Base-by-base conservation (phyloP, 2,113 vertebrate genomes). In the Camelus dromedarius region DNA sequence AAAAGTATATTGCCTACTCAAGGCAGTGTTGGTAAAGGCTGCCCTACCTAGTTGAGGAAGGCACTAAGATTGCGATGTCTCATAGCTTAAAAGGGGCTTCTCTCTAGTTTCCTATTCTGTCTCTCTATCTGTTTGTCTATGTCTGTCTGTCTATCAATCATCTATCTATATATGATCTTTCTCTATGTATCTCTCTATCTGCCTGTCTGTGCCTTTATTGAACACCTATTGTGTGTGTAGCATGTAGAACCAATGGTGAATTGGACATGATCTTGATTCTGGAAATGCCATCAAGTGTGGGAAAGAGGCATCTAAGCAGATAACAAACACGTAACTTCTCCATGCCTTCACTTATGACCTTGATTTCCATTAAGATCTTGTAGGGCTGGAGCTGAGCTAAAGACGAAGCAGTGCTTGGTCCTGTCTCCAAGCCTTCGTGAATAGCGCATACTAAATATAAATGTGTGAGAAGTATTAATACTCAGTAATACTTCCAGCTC, bases 331-430 rank as follows among this genome's bases (percentile, higher is more conserved):
- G 10, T 8, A 66, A 19, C 24, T n/a, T 69, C 20, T 56, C 6
- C 30, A 69, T 42, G n/a, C 15, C 16, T 26, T 2, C 20, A 2
- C 42, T 38, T 28, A 28, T 62, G 42, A 32, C 52, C 80, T 54
- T 16, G 26, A 32, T 70, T 54, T 66, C 26, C 2, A 3, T 32
- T 42, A 50, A 52, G 14, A n/a, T 75, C 48, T 79, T 35, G 62
- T 0, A 46, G 16, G 14, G 26, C 16, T 1, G 0, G 6, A 19
- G 18, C 20, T 6, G 30, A 72, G 12, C 4, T 30, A 22, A 84
- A 24, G 62, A 84, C 20, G 56, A 72, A 80, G 3, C 46, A 24
- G 32, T 32, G 10, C 16, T 69, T 64, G 38, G 10, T 16, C 16
- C 22, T 38, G 10, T 73, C 75, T 52, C 66, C 38, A 9, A 0